Base-by-base conservation (phyloP, 1,140 invertebrate genomes). In the Saxidomus purpurata region DNA sequence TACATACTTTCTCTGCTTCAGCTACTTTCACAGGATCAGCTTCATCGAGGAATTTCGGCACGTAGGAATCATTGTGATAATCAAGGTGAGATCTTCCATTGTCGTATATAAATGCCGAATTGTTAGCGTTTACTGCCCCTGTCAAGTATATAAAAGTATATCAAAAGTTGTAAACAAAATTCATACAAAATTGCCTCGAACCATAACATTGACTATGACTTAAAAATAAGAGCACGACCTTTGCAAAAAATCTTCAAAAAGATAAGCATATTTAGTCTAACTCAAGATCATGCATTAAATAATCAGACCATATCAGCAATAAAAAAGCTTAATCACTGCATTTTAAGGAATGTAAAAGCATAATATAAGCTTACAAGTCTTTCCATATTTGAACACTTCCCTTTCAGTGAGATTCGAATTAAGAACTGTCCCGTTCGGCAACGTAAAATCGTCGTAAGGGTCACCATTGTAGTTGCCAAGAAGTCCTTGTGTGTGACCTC, bases 401-500 rank as follows among this genome's bases (percentile, higher is more conserved):
- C 80, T n/a, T 40, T 90, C 89, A 1, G 89, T 86, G 6, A 67
- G 17, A 52, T 90, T 79, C 3, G 38, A 36, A 25, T 25, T 22
- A 0, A 89, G 40, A 22, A 82, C 38, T 17, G 87, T 89, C 31
- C 63, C 79, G 55, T 83, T 84, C 3, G 88, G 80, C 22, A 84
- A n/a, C 19, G 43, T 0, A 76, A 84, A 89, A 43, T 89, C 88
- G 25, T 89, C 47, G 11, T 38, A 28, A 19, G 43, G 31, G n/a
- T 71, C 31, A 19, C 87, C 87, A 40, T 89, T 52, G 59, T 82
- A 89, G 49, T 82, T 83, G 6, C 87, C 87, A 2, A 89, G 36
- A 0, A 89, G 49, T n/a, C 87, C 87, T 38, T 47, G 31, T 22
- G 87, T 89, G 1, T 36, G 19, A 11, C 34, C 25, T 52, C 55